Evolutionary conservation across 2,797 vertebrate species (phyloP).

Genomic region (Selene dorsalis): DNA sequence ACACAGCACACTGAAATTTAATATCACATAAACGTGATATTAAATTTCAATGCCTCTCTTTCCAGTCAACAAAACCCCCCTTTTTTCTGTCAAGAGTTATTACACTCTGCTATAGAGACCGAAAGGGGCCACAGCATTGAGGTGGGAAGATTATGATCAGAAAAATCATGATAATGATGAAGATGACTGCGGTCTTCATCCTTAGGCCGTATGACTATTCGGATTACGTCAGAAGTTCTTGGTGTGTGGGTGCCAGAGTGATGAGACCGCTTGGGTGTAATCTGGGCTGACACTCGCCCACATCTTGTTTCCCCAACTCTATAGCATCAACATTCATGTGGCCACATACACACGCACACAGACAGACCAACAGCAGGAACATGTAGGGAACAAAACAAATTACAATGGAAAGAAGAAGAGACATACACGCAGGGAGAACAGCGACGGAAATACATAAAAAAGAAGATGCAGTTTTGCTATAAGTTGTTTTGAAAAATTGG

Average conservation of each 20-base stretch:
- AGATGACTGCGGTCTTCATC: conserved; percentile 57
- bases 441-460: conserved; percentile 12
- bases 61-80: conserved; percentile 9
- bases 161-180: conserved; percentile 61
- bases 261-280: conserved; percentile 72
- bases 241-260: conserved; percentile 69
- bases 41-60: conserved; percentile 19
- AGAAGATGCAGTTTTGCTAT: conserved; percentile 3
- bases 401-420: conserved; percentile 46
- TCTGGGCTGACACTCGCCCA: conserved; percentile 77
- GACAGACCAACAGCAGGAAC: conserved; percentile 14
- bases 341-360: conserved; percentile 11
- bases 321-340: conserved; percentile 43
- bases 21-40: conserved; percentile 47
- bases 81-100: conserved; percentile 32
- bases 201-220: conserved; percentile 72
- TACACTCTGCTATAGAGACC: conserved; percentile 28
- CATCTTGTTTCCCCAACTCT: conserved; percentile 63
- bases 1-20: conserved; percentile 25
- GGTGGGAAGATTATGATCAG: conserved; percentile 50
- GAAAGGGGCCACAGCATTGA: conserved; percentile 28
- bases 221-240: conserved; percentile 68
- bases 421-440: conserved; percentile 16
- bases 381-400: conserved; percentile 51
- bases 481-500: conserved; percentile 15